Conservation (phyloP, 2,888 invertebrate species). For the Idaea dimidiata region DNA sequence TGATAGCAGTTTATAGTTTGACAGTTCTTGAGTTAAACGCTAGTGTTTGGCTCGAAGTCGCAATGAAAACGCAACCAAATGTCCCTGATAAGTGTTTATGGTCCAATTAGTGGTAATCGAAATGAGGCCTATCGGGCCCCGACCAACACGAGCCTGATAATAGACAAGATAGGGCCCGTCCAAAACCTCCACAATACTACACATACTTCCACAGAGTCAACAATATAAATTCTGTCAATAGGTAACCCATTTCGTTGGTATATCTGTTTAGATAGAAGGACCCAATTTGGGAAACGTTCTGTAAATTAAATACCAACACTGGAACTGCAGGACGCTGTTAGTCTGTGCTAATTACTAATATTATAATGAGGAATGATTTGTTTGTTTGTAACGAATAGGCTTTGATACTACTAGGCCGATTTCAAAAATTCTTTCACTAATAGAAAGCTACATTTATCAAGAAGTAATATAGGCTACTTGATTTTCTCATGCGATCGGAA, state of each 20-base stretch:
- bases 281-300: neutral
- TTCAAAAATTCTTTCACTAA: no score
- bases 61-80: conserved; percentile 52
- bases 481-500: no score
- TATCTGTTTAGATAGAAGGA: neutral
- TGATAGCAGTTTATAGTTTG: conserved; percentile 2
- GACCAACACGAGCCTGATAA: conserved; percentile 54
- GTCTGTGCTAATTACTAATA: no score
- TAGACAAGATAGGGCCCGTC: conserved; percentile 46
- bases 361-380: no score
- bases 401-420: no score
- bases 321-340: no score
- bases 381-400: no score
- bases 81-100: conserved; percentile 70
- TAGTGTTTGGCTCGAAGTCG: conserved; percentile 49
- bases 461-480: no score
- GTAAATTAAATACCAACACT: neutral
- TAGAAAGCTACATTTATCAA: no score
- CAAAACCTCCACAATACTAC: conserved; percentile 26
- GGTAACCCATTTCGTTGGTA: neutral
- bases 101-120: conserved; percentile 64
- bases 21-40: conserved; percentile 39
- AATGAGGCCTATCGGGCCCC: conserved; percentile 54
- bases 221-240: neutral
- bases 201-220: neutral